These are phyloP conservation scores for Myocastor coypus DNA, from an alignment of 2,113 vertebrate genomes.

Conservation along the genomic window DNA sequence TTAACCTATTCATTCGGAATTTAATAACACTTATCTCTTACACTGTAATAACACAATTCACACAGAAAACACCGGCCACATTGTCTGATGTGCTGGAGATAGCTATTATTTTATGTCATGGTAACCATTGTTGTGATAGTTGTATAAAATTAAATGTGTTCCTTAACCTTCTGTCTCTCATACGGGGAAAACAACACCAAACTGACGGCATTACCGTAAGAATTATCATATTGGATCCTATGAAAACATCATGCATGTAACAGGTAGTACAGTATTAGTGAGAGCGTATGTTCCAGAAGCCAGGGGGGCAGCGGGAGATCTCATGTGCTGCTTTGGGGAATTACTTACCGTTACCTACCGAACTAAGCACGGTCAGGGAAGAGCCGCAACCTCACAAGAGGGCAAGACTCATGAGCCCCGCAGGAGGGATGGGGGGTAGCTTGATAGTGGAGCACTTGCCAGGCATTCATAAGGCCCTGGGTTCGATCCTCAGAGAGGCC, in stretches of 20 bases:
- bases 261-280: neutral
- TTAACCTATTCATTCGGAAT: neutral
- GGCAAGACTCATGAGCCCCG: neutral
- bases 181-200: neutral
- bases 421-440: neutral
- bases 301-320: neutral
- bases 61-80: neutral
- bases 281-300: neutral
- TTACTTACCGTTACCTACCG: neutral
- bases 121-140: neutral
- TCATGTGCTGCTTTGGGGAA: neutral
- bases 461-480: no score
- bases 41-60: neutral
- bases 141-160: neutral
- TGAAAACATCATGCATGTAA: neutral
- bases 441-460: no score
- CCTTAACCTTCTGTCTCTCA: neutral
- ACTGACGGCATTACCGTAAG: neutral
- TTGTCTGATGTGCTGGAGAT: neutral
- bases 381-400: neutral
- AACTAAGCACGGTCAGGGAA: neutral
- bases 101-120: neutral
- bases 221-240: neutral
- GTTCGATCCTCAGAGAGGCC: neutral
- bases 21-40: neutral